Base-by-base conservation (phyloP, 2,113 vertebrate species). In the Neogale vison region DNA sequence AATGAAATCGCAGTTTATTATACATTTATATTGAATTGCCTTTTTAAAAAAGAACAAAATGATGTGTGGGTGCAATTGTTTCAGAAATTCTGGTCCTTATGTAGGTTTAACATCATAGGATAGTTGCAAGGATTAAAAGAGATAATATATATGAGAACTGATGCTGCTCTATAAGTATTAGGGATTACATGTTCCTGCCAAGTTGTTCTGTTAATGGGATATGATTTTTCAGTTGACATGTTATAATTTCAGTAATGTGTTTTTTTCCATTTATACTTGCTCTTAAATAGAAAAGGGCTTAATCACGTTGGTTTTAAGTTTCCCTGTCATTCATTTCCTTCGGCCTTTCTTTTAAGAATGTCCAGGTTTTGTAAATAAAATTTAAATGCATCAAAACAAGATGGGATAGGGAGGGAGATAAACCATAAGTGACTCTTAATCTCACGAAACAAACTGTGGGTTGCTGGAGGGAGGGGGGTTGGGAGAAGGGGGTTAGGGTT, bases 101-200 rank as follows among this genome's bases (percentile, higher is more conserved):
- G 57, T 90, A 93, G 59, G 79, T 96, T 29, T 93, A 93, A 89
- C 82, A 84, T 92, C 65, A 61, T 86, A 82, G 72, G 55, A 67
- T 89, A 71, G 17, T 85, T 97, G 17, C 82, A 26, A 31, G 79
- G 77, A 95, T 97, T 97, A 97, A 94, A 97, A 89, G 39, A 95
- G 72, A 91, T 95, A 97, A 94, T 95, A 86, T 97, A 93, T 97
- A 59, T 97, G 96, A 93, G 92, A 88, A 72, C 45, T 85, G 67
- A 82, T 72, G 52, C 95, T 82, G 29, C 45, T 90, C 31, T 63
- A 55, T 24, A 72, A 85, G 87, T 82, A 72, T 88, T 31, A 67
- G n/a, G 79, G 96, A 96, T 97, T 96, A 96, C 92, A 95, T 98
- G 95, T 97, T 97, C 96, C 79, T 93, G 90, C 92, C 59, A 39